Evolutionary conservation across 2,888 invertebrate genomes (phyloP).

Genomic region (Chesias legatella): DNA sequence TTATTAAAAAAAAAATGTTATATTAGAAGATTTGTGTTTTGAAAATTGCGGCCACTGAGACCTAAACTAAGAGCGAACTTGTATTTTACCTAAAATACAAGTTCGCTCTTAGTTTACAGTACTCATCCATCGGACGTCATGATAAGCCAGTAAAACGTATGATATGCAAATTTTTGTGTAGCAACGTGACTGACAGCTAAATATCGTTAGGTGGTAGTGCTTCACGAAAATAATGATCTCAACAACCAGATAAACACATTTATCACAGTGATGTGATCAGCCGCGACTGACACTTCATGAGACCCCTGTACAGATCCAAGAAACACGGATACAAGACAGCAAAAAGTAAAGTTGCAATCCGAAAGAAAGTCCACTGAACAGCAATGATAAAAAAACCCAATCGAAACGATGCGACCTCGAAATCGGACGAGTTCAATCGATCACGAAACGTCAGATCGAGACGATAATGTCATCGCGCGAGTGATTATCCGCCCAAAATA

Average conservation of each 20-base stretch:
- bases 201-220: too few species aligned
- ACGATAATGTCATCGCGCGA: slow-evolving; percentile 48
- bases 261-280: slow-evolving; percentile 3
- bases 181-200: too few species aligned
- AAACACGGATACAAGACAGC: not conserved
- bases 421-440: slow-evolving; percentile 39
- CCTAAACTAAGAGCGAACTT: too few species aligned
- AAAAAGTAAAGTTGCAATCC: slow-evolving; percentile 2
- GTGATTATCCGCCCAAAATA: slow-evolving; percentile 36
- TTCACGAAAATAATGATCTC: too few species aligned
- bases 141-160: too few species aligned
- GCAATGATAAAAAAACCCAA: slow-evolving; percentile 24
- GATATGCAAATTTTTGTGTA: too few species aligned
- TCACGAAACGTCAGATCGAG: slow-evolving; percentile 43
- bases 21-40: too few species aligned
- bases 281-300: slow-evolving; percentile 12
- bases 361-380: slow-evolving; percentile 29
- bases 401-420: slow-evolving; percentile 23
- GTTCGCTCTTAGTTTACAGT: too few species aligned
- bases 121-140: too few species aligned
- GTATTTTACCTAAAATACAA: too few species aligned
- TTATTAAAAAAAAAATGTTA: too few species aligned
- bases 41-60: too few species aligned
- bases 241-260: not conserved
- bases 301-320: slow-evolving; percentile 5